Base-by-base conservation (phyloP, 2,797 vertebrate species). In the Sebastolobus altivelis region DNA sequence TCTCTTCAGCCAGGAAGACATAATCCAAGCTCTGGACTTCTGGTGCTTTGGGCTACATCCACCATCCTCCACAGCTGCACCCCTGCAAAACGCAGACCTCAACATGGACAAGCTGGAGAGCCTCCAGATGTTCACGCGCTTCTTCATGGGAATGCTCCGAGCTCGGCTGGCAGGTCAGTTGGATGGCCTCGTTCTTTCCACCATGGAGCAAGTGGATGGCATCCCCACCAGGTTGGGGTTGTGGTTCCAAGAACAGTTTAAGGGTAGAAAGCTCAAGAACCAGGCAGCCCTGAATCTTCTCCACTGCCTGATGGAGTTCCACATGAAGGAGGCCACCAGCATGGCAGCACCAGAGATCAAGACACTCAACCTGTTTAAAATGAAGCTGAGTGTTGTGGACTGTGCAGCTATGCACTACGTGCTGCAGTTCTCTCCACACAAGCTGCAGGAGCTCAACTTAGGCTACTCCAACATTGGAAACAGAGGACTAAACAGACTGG, bases 391-490 rank as follows among this genome's bases (percentile, higher is more conserved):
- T 33, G 92, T 92, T 12, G 93, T 93, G 14, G 94, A 95, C 88
- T 95, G 94, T 77, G 90, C 93, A 22, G 91, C 91, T 2, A 79
- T 95, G 56, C 91, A 92, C 18, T 95, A 95, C 1, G 92, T 95
- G 10, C 82, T 95, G 49, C 86, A 94, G 84, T 94, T 93, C 80
- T 95, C 94, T 3, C 70, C 78, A 20, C 88, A 90, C 86, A 82
- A 66, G 11, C 83, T 95, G 29, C 79, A 89, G 65, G 94, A 94
- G 61, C 88, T 95, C 65, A 95, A 96, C 74, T 77, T 96, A 33
- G 94, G 94, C n/a, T 95, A 95, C 78, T 94, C 93, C 46, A 96
- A 94, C 86, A 94, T 95, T 14, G 94, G 95, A 63, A 94, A 93
- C 82, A 87, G 84, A 73, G 94, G 95, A 22, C 72, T 95, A 8